phyloP scores from a whole-genome alignment of 2,113 vertebrate genomes.

The Cariama cristata region DNA sequence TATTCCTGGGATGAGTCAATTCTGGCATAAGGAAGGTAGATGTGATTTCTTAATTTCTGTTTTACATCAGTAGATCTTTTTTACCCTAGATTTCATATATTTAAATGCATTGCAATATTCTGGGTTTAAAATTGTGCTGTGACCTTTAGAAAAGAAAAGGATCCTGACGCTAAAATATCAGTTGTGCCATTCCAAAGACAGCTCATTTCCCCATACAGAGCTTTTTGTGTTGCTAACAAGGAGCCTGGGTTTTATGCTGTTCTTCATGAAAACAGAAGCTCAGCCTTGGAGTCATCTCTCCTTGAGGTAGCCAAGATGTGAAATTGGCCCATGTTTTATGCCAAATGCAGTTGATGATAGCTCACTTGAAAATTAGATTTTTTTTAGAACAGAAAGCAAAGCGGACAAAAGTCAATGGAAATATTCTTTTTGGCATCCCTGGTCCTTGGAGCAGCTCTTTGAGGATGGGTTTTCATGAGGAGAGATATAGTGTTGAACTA shows the following conservation, averaged over 20 bases:
- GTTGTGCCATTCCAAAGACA: conserved; percentile 19
- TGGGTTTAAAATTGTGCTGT: background rate
- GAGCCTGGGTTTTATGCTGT: background rate
- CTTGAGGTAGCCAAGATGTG: conserved; percentile 1
- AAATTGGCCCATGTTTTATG: conserved; percentile 24
- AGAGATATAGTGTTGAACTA: background rate
- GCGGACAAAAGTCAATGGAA: conserved; percentile 22
- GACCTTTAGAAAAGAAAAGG: conserved; percentile 37
- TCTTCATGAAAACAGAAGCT: conserved; percentile 10
- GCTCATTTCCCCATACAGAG: conserved; percentile 18
- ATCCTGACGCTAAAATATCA: conserved; percentile 40
- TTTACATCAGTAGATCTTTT: conserved; percentile 2
- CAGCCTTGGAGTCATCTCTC: conserved; percentile 4
- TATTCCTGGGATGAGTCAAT: background rate
- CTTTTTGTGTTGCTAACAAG: conserved; percentile 39
- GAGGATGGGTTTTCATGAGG: background rate
- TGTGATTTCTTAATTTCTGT: conserved; percentile 7
- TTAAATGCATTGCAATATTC: conserved; percentile 12
- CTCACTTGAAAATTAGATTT: conserved; percentile 28
- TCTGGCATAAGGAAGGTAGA: background rate
- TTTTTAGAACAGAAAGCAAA: conserved; percentile 16
- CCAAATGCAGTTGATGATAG: background rate
- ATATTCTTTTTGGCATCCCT: conserved; percentile 10
- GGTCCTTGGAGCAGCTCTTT: background rate
- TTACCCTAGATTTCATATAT: background rate